These are phyloP conservation scores for Sciurus vulgaris DNA, from an alignment of 2,797 vertebrate genomes.

Conservation along the genomic window DNA sequence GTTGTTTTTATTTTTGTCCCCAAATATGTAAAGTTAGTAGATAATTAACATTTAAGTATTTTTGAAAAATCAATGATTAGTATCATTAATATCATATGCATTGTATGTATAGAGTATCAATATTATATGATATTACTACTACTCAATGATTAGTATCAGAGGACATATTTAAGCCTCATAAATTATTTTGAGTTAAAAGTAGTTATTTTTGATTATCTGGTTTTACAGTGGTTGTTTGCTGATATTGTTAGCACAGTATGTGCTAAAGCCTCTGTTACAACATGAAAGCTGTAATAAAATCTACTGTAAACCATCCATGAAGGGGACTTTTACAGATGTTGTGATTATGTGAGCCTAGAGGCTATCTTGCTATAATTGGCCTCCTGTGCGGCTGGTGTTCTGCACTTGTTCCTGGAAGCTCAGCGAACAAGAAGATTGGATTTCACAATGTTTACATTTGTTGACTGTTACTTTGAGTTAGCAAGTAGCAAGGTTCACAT, in stretches of 20 bases:
- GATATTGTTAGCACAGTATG: constrained; percentile 84
- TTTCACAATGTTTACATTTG: constrained; percentile 63
- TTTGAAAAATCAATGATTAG: background rate
- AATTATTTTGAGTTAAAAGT: constrained; percentile 55
- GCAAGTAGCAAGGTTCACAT: background rate
- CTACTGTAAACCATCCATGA: constrained; percentile 86
- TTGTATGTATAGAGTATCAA: background rate
- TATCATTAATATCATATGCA: background rate
- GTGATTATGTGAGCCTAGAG: constrained; percentile 73
- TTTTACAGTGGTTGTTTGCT: constrained; percentile 52
- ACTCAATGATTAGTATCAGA: background rate
- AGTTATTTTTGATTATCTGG: constrained; percentile 52
- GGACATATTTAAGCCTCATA: constrained; percentile 35
- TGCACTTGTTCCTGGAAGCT: constrained; percentile 57
- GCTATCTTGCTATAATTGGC: constrained; percentile 61
- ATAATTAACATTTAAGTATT: background rate
- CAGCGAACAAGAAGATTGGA: constrained; percentile 48
- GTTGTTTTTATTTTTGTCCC: constrained; percentile 38
- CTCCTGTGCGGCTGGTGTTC: constrained; percentile 51
- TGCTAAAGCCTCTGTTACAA: constrained; percentile 79
- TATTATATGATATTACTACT: background rate
- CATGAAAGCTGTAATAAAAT: constrained; percentile 83
- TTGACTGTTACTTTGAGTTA: constrained; percentile 55
- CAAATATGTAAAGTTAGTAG: constrained; percentile 25
- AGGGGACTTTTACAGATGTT: constrained; percentile 76